phyloP scores from a whole-genome alignment of 2,113 vertebrate species.

The Poecile atricapillus region DNA sequence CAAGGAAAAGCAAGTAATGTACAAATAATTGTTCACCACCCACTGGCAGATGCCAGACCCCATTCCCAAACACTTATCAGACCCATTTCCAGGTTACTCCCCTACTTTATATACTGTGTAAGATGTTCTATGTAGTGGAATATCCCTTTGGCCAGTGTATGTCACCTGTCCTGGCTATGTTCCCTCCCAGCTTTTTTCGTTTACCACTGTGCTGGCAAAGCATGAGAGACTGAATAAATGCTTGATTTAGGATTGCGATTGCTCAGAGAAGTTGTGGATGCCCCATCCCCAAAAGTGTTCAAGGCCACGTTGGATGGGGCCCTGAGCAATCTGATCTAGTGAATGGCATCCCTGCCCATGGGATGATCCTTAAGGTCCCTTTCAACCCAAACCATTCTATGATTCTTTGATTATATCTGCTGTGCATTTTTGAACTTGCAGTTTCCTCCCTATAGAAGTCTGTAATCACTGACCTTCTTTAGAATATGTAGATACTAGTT shows the following conservation, averaged over 20 bases:
- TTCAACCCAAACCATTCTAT: not conserved
- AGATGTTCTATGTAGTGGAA: not conserved
- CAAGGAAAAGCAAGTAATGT: not conserved
- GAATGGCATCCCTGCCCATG: not conserved
- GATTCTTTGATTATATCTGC: not conserved
- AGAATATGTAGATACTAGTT: fast-evolving
- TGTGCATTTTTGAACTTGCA: not conserved
- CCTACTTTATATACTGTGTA: not conserved
- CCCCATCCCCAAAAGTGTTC: not conserved
- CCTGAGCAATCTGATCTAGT: not conserved
- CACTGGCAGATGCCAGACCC: not conserved
- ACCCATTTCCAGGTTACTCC: not conserved
- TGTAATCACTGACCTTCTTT: not conserved
- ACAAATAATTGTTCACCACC: not conserved
- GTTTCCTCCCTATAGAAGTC: not conserved
- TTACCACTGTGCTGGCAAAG: not conserved
- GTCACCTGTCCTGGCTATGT: not conserved
- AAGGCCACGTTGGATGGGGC: not conserved
- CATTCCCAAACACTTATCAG: no score
- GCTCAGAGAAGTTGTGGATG: not conserved
- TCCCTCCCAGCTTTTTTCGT: not conserved
- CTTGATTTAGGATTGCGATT: not conserved
- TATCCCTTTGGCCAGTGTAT: not conserved
- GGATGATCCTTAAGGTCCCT: not conserved
- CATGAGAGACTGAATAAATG: not conserved